Conservation (phyloP, 2,888 invertebrate species). For the Neoaliturus tenellus region DNA sequence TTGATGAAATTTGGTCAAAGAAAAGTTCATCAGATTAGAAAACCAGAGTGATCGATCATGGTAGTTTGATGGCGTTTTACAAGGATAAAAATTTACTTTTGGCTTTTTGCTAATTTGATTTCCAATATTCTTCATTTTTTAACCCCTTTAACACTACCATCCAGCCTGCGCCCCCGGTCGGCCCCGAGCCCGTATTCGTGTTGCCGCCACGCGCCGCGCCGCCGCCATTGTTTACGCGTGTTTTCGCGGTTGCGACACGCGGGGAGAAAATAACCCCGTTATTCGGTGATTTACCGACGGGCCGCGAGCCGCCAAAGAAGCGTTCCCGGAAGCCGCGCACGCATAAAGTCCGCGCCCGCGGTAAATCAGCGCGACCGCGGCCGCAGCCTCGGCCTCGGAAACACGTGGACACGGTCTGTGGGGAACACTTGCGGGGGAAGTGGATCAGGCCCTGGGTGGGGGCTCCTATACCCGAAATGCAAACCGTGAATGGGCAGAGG, state of each 20-base stretch:
- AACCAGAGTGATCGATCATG: too few species aligned
- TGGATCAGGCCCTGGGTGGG: background rate
- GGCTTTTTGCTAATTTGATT: too few species aligned
- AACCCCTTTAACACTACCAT: too few species aligned
- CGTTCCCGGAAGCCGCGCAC: slow-evolving; percentile 5
- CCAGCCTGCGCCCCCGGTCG: too few species aligned
- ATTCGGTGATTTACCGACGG: background rate
- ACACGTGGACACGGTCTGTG: background rate
- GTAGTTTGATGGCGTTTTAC: too few species aligned
- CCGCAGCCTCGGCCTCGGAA: background rate
- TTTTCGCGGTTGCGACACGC: background rate
- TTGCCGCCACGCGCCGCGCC: background rate
- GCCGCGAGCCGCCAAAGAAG: background rate
- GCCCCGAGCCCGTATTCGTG: too few species aligned
- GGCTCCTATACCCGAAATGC: background rate
- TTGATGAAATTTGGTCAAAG: too few species aligned
- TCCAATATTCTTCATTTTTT: too few species aligned
- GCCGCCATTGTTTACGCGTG: background rate
- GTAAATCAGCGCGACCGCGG: background rate
- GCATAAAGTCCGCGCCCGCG: background rate
- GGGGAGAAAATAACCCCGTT: slow-evolving; percentile 3
- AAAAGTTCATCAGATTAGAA: too few species aligned
- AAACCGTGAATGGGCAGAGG: too few species aligned
- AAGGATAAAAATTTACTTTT: too few species aligned
- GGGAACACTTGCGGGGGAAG: background rate